Conservation (phyloP, 1,140 invertebrate genomes). For the Amphibalanus amphitrite region DNA sequence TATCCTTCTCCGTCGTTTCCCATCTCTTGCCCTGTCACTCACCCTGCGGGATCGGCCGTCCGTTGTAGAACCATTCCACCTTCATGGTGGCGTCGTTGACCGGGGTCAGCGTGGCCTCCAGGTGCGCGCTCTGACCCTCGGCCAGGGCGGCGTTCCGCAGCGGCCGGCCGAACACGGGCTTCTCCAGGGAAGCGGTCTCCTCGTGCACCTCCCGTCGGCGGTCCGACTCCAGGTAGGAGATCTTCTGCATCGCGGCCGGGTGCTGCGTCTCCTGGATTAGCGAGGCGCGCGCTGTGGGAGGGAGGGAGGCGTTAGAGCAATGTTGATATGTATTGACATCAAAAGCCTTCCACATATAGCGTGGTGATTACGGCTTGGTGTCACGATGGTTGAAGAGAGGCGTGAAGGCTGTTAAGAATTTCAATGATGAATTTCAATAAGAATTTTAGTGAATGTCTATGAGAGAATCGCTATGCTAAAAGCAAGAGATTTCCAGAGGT, state of each 20-base stretch:
- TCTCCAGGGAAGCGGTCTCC: constrained; percentile 55
- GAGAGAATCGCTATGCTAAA: too few relatives aligned
- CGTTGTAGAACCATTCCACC: constrained; percentile 90
- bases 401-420: too few relatives aligned
- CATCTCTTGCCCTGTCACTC: background rate
- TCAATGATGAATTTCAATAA: too few relatives aligned
- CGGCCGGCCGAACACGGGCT: constrained; percentile 70
- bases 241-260: constrained; percentile 77
- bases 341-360: too few relatives aligned
- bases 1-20: too few relatives aligned
- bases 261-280: constrained; percentile 75
- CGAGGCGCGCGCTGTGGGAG: constrained; percentile 25
- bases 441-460: too few relatives aligned
- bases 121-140: constrained; percentile 75
- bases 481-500: too few relatives aligned
- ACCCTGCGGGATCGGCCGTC: constrained; percentile 63
- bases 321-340: too few relatives aligned
- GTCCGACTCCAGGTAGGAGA: constrained; percentile 76
- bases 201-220: constrained; percentile 67
- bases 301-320: constrained; percentile 11
- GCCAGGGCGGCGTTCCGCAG: constrained; percentile 62
- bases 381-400: too few relatives aligned
- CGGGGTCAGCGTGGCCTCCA: constrained; percentile 89
- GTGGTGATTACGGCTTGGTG: too few relatives aligned
- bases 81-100: constrained; percentile 88